A percentile compares a stretch with the other conserved stretches of the same genome.
Evolutionary conservation across 2,113 vertebrate genomes (phyloP).

Genomic region (Epinephelus moara): DNA sequence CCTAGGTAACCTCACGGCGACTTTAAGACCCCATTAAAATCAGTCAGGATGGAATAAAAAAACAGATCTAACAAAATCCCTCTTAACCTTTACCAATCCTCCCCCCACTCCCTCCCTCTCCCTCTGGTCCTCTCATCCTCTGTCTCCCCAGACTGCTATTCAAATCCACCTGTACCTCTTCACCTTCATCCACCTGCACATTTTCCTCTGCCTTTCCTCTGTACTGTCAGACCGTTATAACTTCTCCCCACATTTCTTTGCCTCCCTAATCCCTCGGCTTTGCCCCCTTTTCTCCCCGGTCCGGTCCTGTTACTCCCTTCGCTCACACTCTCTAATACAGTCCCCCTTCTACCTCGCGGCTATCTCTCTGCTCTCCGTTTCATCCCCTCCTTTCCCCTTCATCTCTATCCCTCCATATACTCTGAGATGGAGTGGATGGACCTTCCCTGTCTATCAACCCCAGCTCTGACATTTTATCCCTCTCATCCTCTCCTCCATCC

Average conservation of each 20-base stretch:
- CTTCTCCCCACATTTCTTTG: slow-evolving; percentile 52
- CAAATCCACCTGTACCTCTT: slow-evolving; percentile 63
- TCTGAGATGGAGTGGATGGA: slow-evolving; percentile 61
- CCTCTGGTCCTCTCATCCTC: slow-evolving; percentile 30
- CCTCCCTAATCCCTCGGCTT: slow-evolving; percentile 53
- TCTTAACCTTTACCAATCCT: slow-evolving; percentile 74
- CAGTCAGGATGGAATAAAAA: slow-evolving; percentile 65
- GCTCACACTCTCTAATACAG: slow-evolving; percentile 47
- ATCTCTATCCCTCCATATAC: slow-evolving; percentile 63
- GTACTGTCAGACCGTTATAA: slow-evolving; percentile 46
- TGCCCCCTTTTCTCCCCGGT: slow-evolving; percentile 9
- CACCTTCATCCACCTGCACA: slow-evolving; percentile 62
- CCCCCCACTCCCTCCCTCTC: neutral
- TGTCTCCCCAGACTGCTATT: slow-evolving; percentile 54
- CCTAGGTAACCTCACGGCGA: slow-evolving; percentile 76
- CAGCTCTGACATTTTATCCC: slow-evolving; percentile 73
- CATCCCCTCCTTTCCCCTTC: slow-evolving; percentile 56
- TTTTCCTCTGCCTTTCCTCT: slow-evolving; percentile 45
- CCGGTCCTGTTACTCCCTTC: slow-evolving; percentile 25
- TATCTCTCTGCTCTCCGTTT: slow-evolving; percentile 46
- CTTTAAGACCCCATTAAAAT: slow-evolving; percentile 77
- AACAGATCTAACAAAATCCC: slow-evolving; percentile 71
- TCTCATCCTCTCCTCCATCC: slow-evolving; percentile 66
- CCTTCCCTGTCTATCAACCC: slow-evolving; percentile 68
- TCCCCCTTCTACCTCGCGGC: slow-evolving; percentile 43